Evolutionary conservation across 2,113 vertebrate genomes (phyloP).

Genomic region (Shinisaurus crocodilurus): DNA sequence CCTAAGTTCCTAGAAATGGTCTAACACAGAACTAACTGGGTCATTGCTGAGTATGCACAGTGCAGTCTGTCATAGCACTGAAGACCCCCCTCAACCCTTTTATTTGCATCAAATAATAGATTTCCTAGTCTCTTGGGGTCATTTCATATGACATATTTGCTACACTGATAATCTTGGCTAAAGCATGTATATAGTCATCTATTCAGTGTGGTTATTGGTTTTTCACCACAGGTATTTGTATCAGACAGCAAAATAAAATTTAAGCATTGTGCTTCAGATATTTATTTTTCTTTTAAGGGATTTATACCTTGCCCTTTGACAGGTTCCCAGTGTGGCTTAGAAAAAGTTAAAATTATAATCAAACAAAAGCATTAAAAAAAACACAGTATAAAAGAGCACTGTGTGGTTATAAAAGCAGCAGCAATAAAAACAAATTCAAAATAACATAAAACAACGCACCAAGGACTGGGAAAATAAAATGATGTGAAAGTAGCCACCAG

Average conservation of each 20-base stretch:
- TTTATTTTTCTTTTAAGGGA: not conserved
- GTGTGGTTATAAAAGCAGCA: not conserved
- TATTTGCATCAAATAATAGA: not conserved
- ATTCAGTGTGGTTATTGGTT: not conserved
- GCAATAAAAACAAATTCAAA: not conserved
- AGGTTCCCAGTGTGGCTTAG: not conserved
- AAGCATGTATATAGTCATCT: not conserved
- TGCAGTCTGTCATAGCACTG: constrained; percentile 3
- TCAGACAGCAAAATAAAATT: too few species aligned
- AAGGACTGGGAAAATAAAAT: too few species aligned
- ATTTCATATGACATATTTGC: not conserved
- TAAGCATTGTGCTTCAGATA: not conserved
- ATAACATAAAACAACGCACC: not conserved
- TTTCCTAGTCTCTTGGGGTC: not conserved
- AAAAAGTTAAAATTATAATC: not conserved
- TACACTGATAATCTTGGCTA: not conserved
- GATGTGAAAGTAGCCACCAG: not conserved
- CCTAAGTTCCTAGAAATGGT: constrained; percentile 29
- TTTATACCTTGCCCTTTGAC: not conserved
- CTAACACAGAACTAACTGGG: constrained; percentile 52
- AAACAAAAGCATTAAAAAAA: not conserved
- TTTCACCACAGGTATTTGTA: not conserved
- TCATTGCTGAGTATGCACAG: constrained; percentile 41
- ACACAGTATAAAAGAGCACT: not conserved
- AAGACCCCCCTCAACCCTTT: not conserved